Evolutionary conservation across 1,140 invertebrate species (phyloP).

Genomic region (Campoletis sonorensis): DNA sequence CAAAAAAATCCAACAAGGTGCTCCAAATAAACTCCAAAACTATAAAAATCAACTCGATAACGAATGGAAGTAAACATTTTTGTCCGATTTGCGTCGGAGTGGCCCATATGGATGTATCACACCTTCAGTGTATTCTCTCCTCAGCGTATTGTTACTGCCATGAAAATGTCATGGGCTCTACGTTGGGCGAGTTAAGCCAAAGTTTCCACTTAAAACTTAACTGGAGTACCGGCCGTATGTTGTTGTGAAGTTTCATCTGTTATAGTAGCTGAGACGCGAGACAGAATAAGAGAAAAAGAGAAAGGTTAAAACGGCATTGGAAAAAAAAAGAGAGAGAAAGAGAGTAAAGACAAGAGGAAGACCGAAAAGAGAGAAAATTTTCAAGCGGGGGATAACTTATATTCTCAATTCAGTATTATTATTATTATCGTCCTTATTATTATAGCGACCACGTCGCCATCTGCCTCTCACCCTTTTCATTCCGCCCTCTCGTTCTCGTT

Average conservation of each 20-base stretch:
- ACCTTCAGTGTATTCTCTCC: neutral
- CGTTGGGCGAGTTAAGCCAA: slow-evolving; percentile 38
- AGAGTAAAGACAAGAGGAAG: neutral
- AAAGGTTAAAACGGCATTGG: slow-evolving; percentile 30
- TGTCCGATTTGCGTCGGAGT: neutral
- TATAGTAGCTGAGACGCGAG: slow-evolving; percentile 22
- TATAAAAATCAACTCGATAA: neutral
- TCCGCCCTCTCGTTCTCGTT: slow-evolving; percentile 16
- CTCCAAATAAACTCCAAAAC: no score
- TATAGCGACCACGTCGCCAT: slow-evolving; percentile 21
- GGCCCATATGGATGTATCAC: neutral
- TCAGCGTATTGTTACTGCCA: neutral
- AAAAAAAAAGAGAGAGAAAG: slow-evolving; percentile 17
- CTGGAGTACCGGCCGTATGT: slow-evolving; percentile 42
- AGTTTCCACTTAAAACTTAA: slow-evolving; percentile 47
- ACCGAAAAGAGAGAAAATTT: slow-evolving; percentile 32
- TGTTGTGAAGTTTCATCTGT: slow-evolving; percentile 43
- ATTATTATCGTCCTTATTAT: slow-evolving; percentile 43
- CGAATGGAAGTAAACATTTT: neutral
- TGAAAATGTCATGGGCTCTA: slow-evolving; percentile 44
- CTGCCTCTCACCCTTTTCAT: slow-evolving; percentile 25
- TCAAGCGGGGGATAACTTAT: slow-evolving; percentile 20
- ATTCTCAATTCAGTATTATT: slow-evolving; percentile 28
- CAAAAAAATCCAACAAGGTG: no score
- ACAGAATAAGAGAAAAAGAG: slow-evolving; percentile 32